phyloP scores from a whole-genome alignment of 2,113 vertebrate species.

The Cricetomys ansorgei region DNA sequence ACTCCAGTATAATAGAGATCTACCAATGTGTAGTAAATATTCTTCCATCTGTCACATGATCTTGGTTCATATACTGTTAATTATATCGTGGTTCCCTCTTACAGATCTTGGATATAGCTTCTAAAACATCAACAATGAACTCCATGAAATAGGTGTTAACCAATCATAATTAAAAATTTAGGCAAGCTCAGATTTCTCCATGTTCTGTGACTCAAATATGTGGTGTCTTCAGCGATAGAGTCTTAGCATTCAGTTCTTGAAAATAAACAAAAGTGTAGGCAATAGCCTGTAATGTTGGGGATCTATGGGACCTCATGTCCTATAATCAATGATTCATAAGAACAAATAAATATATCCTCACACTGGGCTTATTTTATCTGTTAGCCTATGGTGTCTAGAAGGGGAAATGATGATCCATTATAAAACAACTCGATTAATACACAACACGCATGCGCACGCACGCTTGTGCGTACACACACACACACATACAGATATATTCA shows the following conservation, averaged over 20 bases:
- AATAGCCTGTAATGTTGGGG: not conserved
- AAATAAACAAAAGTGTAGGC: not conserved
- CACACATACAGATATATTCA: not conserved
- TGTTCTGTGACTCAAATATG: not conserved
- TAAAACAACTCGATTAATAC: not conserved
- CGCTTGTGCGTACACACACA: no score
- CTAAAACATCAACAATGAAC: not conserved
- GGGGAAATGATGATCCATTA: not conserved
- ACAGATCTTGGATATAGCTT: not conserved
- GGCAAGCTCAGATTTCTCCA: not conserved
- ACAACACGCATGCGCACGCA: not conserved
- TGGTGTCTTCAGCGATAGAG: not conserved
- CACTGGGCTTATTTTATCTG: not conserved
- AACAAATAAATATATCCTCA: not conserved
- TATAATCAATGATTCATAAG: not conserved
- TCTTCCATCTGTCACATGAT: not conserved
- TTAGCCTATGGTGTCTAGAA: not conserved
- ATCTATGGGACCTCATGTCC: not conserved
- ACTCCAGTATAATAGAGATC: not conserved
- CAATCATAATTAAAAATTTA: not conserved
- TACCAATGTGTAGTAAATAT: not conserved
- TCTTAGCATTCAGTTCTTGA: not conserved
- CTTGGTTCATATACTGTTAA: not conserved
- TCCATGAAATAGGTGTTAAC: not conserved
- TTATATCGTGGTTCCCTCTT: not conserved